These are phyloP conservation scores for Menidia beryllina DNA, from an alignment of 2,113 vertebrate genomes.

Conservation along the genomic window DNA sequence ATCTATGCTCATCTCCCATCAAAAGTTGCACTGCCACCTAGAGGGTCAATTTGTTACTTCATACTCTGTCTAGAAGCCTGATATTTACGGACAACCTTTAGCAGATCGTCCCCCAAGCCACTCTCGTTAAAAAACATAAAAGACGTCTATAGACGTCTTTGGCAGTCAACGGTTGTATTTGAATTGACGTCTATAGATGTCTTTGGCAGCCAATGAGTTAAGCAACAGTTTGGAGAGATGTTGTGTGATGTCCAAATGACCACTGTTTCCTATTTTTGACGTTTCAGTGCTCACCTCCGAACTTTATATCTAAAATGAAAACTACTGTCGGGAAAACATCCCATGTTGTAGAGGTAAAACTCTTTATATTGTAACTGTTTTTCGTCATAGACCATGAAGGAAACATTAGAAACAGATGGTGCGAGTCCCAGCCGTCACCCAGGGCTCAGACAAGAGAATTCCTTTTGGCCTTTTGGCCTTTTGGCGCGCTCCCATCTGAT, in stretches of 20 bases:
- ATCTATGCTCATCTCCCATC: too few relatives aligned
- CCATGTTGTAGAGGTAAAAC: neutral
- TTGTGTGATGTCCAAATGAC: slow-evolving; percentile 18
- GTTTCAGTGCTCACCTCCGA: neutral
- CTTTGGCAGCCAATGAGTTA: too few relatives aligned
- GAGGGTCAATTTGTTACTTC: too few relatives aligned
- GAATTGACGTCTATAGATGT: too few relatives aligned
- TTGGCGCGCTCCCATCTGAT: slow-evolving; percentile 48
- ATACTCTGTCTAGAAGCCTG: too few relatives aligned
- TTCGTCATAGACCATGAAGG: neutral
- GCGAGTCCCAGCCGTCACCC: slow-evolving; percentile 1
- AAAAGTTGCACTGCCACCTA: too few relatives aligned
- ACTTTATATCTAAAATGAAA: slow-evolving; percentile 37
- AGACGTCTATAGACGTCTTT: too few relatives aligned
- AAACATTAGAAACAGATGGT: slow-evolving; percentile 9
- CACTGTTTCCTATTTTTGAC: slow-evolving; percentile 31
- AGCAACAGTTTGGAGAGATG: slow-evolving; percentile 10
- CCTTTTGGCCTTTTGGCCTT: too few relatives aligned
- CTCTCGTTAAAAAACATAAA: too few relatives aligned
- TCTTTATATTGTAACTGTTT: neutral
- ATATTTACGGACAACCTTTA: too few relatives aligned
- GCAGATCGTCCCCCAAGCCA: too few relatives aligned
- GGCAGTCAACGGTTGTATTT: too few relatives aligned
- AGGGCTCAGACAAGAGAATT: slow-evolving; percentile 26
- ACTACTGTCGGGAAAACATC: slow-evolving; percentile 2